A percentile compares a stretch with the other conserved stretches of the same genome.
Conservation (phyloP, 2,797 vertebrate genomes). For the Meriones psammophilus region DNA sequence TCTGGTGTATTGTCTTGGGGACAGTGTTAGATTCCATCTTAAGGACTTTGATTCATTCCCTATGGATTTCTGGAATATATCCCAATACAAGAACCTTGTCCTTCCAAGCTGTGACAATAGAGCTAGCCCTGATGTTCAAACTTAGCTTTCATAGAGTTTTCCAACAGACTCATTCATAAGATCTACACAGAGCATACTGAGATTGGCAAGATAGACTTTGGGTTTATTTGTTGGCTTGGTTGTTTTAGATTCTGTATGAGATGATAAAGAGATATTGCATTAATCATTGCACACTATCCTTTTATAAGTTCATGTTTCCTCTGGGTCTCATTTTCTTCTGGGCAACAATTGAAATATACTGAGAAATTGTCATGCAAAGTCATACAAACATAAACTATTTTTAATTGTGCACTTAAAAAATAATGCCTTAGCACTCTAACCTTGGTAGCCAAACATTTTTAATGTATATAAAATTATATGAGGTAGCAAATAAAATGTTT, state of each 20-base stretch:
- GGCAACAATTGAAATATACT: conserved; percentile 15
- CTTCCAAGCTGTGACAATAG: background rate
- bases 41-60: background rate
- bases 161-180: background rate
- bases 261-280: background rate
- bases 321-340: background rate
- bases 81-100: background rate
- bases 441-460: background rate
- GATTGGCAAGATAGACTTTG: background rate
- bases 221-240: too few relatives aligned
- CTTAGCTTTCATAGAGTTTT: background rate
- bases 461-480: background rate
- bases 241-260: conserved; percentile 1
- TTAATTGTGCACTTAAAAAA: background rate
- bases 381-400: conserved; percentile 2
- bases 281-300: background rate
- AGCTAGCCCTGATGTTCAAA: background rate
- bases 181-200: background rate
- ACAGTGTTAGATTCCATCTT: background rate
- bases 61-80: background rate
- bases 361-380: conserved; percentile 17
- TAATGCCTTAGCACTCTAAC: background rate
- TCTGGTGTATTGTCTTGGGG: background rate
- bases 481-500: background rate
- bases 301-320: background rate